Base-by-base conservation (phyloP, 2,888 invertebrate genomes). In the Teleogryllus oceanicus region DNA sequence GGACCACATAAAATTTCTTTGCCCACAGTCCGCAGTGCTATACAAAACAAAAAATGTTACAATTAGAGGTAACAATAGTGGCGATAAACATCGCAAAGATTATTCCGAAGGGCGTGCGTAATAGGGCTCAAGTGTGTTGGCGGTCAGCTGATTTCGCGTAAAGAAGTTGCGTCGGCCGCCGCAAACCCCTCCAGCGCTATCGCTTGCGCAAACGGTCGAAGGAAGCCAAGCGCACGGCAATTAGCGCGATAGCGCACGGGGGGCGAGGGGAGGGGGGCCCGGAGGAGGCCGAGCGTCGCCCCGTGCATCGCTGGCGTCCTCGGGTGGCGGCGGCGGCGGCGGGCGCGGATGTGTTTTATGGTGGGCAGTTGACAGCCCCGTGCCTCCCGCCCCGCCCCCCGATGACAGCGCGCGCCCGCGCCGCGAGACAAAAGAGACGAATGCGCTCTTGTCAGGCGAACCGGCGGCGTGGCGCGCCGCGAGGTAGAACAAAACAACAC, bases 381-480 rank as follows among this genome's bases (percentile, higher is more conserved):
- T 80, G 80, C 76, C 79, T 62, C 76, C 79, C 50, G 78, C 5
- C 79, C 80, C 81, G 81, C 81, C 81, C 80, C 79, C 75, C 78
- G 82, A 76, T 82, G 82, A 82, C 82, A 82, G 82, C 80, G 75
- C 76, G 78, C 78, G 50, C 50, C 78, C 78, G 50, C 74, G 77
- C 78, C 50, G 62, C 16, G 77, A 76, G 76, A 78, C 74, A 62
- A 50, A 62, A 77, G 79, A 81, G 82, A 82, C 80, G 82, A 78
- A 82, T 82, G 82, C 77, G 74, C 78, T n/a, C 78, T 80, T 80
- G 82, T 81, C 82, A 82, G 80, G 82, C 82, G 80, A 82, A 75
- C 62, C 16, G 62, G 62, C n/a, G 62, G 62, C 62, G 62, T 13
- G 62, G 62, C 62, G 62, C 62, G 62, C n/a, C n/a, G 62, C 62